A percentile compares a stretch with the other conserved stretches of the same genome.
Conservation (phyloP, 1,140 invertebrate genomes). For the Drosophila sechellia region DNA sequence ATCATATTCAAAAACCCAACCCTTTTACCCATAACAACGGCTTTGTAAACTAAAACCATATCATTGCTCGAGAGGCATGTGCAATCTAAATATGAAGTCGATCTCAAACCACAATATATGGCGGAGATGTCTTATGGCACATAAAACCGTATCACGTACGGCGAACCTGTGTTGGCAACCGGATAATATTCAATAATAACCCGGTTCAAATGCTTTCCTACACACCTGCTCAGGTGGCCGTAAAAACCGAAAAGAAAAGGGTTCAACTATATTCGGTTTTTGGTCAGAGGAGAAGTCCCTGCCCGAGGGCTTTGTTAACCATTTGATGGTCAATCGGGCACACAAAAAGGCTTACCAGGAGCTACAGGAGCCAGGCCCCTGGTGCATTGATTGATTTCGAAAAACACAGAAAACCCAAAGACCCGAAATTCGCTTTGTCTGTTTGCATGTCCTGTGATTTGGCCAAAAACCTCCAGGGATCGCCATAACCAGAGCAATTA, state of each 20-base stretch:
- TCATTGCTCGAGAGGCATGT: constrained; percentile 5
- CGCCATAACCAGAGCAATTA: constrained; percentile 48
- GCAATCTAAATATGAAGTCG: constrained; percentile 39
- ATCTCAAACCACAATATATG: constrained; percentile 48
- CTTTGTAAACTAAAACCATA: constrained; percentile 1
- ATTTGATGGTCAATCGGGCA: constrained; percentile 25
- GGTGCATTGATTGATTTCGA: constrained; percentile 65
- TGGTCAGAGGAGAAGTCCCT: constrained; percentile 6
- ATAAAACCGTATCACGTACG: constrained; percentile 55
- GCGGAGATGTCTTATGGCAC: constrained; percentile 19
- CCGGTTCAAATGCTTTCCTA: constrained; percentile 25
- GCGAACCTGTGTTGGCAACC: constrained; percentile 14
- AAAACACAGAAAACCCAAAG: constrained; percentile 4
- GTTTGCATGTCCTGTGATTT: constrained; percentile 47
- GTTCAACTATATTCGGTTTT: constrained; percentile 41
- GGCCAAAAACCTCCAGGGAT: constrained; percentile 15
- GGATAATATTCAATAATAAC: constrained; percentile 65
- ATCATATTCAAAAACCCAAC: background rate
- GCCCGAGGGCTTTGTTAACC: constrained; percentile 46
- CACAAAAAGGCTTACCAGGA: constrained; percentile 27
- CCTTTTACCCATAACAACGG: background rate
- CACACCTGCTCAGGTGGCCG: constrained; percentile 19
- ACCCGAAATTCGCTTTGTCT: constrained; percentile 8
- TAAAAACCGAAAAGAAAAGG: constrained; percentile 27
- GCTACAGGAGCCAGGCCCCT: constrained; percentile 5